Conservation (phyloP, 2,797 vertebrate genomes). For the Triplophysa yarkandensis region DNA sequence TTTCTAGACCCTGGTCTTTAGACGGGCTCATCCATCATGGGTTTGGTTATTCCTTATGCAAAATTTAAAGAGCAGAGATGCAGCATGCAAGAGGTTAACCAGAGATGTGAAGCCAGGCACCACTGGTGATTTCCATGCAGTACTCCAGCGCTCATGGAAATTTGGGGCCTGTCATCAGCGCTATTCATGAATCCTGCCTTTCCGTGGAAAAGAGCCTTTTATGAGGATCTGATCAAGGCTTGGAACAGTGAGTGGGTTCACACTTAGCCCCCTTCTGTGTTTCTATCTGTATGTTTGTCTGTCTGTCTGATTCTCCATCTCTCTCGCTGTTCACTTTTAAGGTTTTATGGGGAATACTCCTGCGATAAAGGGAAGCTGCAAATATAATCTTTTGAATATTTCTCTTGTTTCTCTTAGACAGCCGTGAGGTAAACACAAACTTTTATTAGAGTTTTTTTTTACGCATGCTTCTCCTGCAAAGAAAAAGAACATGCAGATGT, state of each 20-base stretch:
- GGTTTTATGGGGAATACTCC: background rate
- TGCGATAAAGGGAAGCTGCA: background rate
- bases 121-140: constrained; percentile 36
- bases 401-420: background rate
- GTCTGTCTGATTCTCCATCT: constrained; percentile 11
- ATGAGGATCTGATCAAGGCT: constrained; percentile 44
- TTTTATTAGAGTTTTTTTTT: background rate
- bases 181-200: constrained; percentile 41
- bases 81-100: constrained; percentile 46
- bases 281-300: constrained; percentile 39
- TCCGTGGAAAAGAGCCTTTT: constrained; percentile 39
- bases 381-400: background rate
- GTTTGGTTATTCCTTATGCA: background rate
- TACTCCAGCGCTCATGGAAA: constrained; percentile 26
- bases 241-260: constrained; percentile 58
- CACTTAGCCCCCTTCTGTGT: constrained; percentile 50
- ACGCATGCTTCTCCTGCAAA: background rate
- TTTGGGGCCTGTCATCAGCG: constrained; percentile 39
- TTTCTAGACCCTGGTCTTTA: constrained; percentile 29
- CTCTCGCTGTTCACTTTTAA: background rate
- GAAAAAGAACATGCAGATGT: no score
- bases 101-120: constrained; percentile 13
- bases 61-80: constrained; percentile 25
- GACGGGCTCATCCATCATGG: constrained; percentile 40
- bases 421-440: background rate